phyloP scores from a whole-genome alignment of 2,888 invertebrate genomes.

The Scaptomyza reducta region DNA sequence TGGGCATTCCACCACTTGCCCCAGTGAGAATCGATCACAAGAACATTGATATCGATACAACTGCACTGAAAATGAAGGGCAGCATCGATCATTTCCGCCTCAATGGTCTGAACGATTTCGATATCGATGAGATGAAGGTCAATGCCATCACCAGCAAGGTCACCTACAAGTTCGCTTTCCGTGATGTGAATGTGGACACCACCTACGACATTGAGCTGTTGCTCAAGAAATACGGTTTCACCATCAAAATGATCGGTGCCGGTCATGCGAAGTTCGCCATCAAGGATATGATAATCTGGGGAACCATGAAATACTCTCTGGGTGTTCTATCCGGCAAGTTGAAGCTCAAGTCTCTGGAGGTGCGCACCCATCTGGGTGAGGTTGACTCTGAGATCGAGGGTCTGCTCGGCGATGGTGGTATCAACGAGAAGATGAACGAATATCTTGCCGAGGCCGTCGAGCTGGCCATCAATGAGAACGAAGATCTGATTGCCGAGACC shows the following conservation, averaged over 20 bases:
- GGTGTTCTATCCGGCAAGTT: constrained; percentile 69
- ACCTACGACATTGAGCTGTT: constrained; percentile 67
- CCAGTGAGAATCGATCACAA: constrained; percentile 71
- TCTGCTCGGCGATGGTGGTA: constrained; percentile 72
- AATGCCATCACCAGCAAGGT: constrained; percentile 77
- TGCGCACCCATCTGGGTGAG: constrained; percentile 74
- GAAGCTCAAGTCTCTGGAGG: constrained; percentile 72
- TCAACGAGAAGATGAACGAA: constrained; percentile 78
- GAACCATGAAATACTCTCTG: constrained; percentile 75
- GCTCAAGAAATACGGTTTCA: constrained; percentile 78
- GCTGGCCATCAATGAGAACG: constrained; percentile 75
- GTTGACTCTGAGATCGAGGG: constrained; percentile 80
- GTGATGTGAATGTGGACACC: constrained; percentile 73
- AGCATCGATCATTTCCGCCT: constrained; percentile 69
- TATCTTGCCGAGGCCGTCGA: constrained; percentile 72
- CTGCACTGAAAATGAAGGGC: constrained; percentile 58
- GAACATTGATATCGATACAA: constrained; percentile 64
- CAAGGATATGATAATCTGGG: constrained; percentile 71
- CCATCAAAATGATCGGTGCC: constrained; percentile 76
- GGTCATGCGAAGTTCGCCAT: constrained; percentile 76
- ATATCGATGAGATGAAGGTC: constrained; percentile 72
- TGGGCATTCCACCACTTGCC: constrained; percentile 80
- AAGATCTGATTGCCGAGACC: constrained; percentile 69
- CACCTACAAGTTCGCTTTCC: constrained; percentile 71
- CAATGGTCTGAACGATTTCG: constrained; percentile 77